These are phyloP conservation scores for Drosophila funebris DNA, from an alignment of 1,140 invertebrate species.

Conservation along the genomic window DNA sequence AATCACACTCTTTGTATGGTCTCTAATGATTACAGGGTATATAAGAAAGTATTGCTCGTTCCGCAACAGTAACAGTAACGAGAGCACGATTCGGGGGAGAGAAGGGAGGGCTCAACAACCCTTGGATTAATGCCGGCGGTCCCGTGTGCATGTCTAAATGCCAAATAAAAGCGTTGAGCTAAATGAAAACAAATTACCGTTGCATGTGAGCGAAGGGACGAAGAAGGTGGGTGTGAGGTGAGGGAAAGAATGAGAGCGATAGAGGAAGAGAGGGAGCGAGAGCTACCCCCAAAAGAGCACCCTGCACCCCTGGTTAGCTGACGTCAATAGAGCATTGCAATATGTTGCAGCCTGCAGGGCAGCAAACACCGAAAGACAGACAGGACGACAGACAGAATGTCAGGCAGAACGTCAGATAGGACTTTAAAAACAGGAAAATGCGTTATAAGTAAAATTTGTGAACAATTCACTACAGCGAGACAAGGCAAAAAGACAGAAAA, in stretches of 20 bases:
- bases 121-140: constrained; percentile 35
- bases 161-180: constrained; percentile 81
- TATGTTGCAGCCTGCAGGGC: constrained; percentile 53
- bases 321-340: constrained; percentile 32
- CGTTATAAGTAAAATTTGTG: constrained; percentile 20
- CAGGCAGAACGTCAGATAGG: background rate
- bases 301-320: background rate
- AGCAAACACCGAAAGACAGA: constrained; percentile 3
- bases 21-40: constrained; percentile 6
- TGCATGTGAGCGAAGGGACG: constrained; percentile 61
- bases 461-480: background rate
- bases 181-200: constrained; percentile 83
- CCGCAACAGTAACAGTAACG: constrained; percentile 36
- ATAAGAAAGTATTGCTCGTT: constrained; percentile 19
- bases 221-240: background rate
- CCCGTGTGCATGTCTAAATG: constrained; percentile 78
- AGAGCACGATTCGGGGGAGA: background rate
- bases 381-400: background rate
- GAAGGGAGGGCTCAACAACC: constrained; percentile 44
- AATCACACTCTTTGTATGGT: background rate
- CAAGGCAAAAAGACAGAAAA: constrained; percentile 3
- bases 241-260: background rate
- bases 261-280: background rate
- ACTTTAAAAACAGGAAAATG: constrained; percentile 21
- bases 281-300: background rate